Percentiles rank a stretch among this genome's conserved stretches.
These are phyloP conservation scores for Lepus americanus DNA, from an alignment of 2,113 vertebrate species.

Conservation along the genomic window DNA sequence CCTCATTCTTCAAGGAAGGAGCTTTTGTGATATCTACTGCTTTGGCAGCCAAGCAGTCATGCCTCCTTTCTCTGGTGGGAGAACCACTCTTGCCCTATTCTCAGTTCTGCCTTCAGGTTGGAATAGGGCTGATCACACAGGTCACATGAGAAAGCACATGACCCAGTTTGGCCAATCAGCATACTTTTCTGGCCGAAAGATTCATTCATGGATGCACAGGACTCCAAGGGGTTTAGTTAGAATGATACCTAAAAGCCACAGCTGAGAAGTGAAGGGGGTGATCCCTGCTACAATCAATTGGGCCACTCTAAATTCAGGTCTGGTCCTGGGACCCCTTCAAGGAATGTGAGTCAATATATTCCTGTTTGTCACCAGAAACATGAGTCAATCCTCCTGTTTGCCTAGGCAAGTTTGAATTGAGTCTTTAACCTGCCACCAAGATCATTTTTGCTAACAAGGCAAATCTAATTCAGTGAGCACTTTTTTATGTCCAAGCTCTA, in stretches of 20 bases:
- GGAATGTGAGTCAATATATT: not conserved
- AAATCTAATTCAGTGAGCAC: conserved; percentile 50
- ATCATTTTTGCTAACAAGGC: not conserved
- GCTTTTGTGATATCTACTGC: not conserved
- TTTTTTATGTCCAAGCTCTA: not conserved
- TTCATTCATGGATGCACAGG: not conserved
- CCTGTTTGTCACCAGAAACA: not conserved
- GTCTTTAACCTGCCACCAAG: conserved; percentile 30
- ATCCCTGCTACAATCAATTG: not conserved
- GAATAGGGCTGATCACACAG: not conserved
- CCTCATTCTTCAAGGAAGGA: not conserved
- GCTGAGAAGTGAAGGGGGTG: not conserved
- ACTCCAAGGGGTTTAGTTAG: not conserved
- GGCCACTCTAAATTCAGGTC: not conserved
- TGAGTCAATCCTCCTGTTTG: not conserved
- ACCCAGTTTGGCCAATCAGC: not conserved
- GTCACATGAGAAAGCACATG: not conserved
- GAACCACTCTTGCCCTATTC: not conserved
- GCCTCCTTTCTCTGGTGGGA: not conserved
- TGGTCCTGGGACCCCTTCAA: not conserved
- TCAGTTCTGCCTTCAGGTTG: not conserved
- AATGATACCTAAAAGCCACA: not conserved
- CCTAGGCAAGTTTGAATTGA: conserved; percentile 7
- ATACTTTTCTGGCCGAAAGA: not conserved
- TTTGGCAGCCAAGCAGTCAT: not conserved